These are phyloP conservation scores for Calameuta idolon DNA, from an alignment of 2,888 invertebrate species.

Conservation along the genomic window DNA sequence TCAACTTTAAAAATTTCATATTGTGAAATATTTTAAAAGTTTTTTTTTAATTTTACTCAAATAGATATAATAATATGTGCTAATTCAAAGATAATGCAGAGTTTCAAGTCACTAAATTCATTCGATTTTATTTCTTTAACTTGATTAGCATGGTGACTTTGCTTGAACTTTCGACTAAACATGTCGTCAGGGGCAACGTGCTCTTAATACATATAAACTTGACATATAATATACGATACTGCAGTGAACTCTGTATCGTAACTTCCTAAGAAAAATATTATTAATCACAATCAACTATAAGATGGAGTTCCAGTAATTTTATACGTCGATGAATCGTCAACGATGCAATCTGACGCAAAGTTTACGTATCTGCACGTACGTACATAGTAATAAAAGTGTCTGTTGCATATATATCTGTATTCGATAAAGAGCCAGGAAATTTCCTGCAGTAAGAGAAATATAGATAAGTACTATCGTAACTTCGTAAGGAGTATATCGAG, in stretches of 20 bases:
- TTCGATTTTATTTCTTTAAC: no score
- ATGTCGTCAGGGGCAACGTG: conserved; percentile 51
- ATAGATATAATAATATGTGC: background rate
- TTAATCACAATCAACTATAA: background rate
- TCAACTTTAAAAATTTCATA: background rate
- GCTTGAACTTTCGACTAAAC: conserved; percentile 47
- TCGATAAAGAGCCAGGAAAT: background rate
- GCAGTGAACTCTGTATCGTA: background rate
- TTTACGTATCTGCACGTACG: background rate
- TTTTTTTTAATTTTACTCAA: background rate
- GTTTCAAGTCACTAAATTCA: background rate
- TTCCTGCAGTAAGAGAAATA: background rate
- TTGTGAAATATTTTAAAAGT: background rate
- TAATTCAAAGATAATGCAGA: background rate
- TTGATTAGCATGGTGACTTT: no score
- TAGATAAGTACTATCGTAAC: background rate
- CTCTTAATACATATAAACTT: background rate
- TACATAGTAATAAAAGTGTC: background rate
- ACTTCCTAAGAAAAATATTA: background rate
- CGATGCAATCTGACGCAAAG: background rate
- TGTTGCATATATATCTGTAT: background rate
- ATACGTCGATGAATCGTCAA: background rate
- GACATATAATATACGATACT: background rate
- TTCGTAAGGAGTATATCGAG: background rate
- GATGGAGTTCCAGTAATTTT: background rate